phyloP scores from a whole-genome alignment of 2,113 vertebrate genomes.

The Etheostoma spectabile region DNA sequence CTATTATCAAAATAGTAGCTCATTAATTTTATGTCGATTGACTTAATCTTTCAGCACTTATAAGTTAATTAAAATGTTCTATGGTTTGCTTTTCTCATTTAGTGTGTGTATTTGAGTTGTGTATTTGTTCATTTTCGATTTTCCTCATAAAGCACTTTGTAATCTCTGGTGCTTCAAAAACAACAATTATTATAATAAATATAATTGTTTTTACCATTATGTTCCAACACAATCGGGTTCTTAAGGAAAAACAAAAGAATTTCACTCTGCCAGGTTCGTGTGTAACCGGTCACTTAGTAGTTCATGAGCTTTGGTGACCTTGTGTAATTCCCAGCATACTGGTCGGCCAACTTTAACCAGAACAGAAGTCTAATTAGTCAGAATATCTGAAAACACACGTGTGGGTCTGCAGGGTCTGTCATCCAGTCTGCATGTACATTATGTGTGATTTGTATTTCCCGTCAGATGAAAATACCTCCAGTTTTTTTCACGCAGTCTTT shows the following conservation, averaged over 20 bases:
- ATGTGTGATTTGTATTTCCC: not conserved
- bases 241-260: not conserved
- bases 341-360: slow-evolving; percentile 47
- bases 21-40: not conserved
- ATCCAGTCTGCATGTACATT: slow-evolving; percentile 4
- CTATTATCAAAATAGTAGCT: not conserved
- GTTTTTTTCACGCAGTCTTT: not conserved
- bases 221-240: not conserved
- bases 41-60: not conserved
- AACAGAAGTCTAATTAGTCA: slow-evolving; percentile 61
- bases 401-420: slow-evolving; percentile 21
- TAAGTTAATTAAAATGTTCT: not conserved
- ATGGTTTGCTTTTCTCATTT: not conserved
- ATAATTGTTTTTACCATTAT: not conserved
- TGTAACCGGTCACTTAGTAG: not conserved
- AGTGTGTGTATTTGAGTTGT: not conserved
- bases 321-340: slow-evolving; percentile 6
- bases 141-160: not conserved
- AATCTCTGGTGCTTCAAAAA: not conserved
- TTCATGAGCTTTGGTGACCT: slow-evolving; percentile 32
- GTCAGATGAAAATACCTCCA: not conserved
- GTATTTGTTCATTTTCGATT: not conserved
- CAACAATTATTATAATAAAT: not conserved
- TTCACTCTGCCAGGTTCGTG: not conserved
- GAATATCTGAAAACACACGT: slow-evolving; percentile 48